Percentiles rank a stretch among this genome's conserved stretches.
These are phyloP conservation scores for Delichon dasypus DNA, from an alignment of 2,797 vertebrate genomes.

Conservation along the genomic window DNA sequence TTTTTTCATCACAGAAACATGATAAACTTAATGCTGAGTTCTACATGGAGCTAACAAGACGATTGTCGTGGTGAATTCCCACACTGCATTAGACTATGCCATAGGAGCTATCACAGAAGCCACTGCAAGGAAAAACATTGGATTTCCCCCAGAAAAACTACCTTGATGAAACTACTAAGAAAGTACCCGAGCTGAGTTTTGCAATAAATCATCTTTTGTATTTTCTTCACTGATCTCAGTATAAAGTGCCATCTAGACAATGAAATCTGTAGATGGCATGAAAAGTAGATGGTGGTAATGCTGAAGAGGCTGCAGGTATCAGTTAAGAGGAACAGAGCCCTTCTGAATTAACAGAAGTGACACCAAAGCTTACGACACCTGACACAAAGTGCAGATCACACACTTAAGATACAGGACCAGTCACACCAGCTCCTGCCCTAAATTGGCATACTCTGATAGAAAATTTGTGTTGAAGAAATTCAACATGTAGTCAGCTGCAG, in stretches of 20 bases:
- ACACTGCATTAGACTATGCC: not conserved
- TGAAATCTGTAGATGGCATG: not conserved
- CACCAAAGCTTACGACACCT: not conserved
- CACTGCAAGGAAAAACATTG: not conserved
- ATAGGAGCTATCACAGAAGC: not conserved
- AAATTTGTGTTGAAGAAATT: not conserved
- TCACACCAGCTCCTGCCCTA: not conserved
- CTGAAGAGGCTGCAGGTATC: not conserved
- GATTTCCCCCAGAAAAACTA: not conserved
- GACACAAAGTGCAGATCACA: not conserved
- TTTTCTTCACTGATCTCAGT: not conserved
- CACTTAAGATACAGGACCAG: not conserved
- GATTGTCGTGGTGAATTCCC: not conserved
- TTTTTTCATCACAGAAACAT: not conserved
- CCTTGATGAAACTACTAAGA: fast-evolving
- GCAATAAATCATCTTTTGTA: not conserved
- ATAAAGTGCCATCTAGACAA: not conserved
- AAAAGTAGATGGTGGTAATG: not conserved
- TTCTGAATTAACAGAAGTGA: not conserved
- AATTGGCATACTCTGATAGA: not conserved
- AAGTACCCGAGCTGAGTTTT: not conserved
- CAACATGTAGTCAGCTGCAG: not conserved
- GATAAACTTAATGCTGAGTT: not conserved
- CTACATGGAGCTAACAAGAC: not conserved
- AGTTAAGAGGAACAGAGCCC: not conserved